A percentile compares a stretch with the other conserved stretches of the same genome.
Conservation (phyloP, 1,140 invertebrate genomes). For the Pararge aegeria region DNA sequence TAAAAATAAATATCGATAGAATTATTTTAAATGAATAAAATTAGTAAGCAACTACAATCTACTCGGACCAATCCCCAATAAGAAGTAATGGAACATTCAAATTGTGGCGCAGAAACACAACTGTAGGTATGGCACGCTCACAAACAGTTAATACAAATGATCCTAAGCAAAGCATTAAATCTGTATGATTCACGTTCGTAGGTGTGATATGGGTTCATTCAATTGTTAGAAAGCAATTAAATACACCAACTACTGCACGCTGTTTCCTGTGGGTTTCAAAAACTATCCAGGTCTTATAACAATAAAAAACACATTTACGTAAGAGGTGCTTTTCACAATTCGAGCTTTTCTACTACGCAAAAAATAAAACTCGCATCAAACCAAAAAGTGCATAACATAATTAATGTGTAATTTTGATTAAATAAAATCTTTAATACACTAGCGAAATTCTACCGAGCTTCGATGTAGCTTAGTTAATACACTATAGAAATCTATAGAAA, state of each 20-base stretch:
- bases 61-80: slow-evolving; percentile 7
- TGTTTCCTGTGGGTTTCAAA: slow-evolving; percentile 2
- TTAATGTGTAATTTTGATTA: too few relatives aligned
- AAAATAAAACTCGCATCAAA: too few relatives aligned
- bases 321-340: too few relatives aligned
- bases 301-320: neutral
- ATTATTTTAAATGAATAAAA: neutral
- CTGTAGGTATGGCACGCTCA: slow-evolving; percentile 71
- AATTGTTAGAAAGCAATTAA: neutral
- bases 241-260: neutral
- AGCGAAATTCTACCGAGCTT: too few relatives aligned
- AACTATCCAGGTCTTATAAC: neutral
- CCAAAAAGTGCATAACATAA: too few relatives aligned
- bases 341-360: too few relatives aligned
- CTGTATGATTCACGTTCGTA: neutral
- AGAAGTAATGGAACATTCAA: slow-evolving; percentile 6
- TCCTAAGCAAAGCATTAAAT: slow-evolving; percentile 17
- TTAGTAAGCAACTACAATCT: slow-evolving; percentile 29
- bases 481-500: too few relatives aligned
- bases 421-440: too few relatives aligned
- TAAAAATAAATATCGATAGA: neutral
- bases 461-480: too few relatives aligned
- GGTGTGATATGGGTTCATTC: neutral
- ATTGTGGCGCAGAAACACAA: slow-evolving; percentile 12
- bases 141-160: slow-evolving; percentile 52